Evolutionary conservation across 2,113 vertebrate species (phyloP).

Genomic region (Gobio gobio): DNA sequence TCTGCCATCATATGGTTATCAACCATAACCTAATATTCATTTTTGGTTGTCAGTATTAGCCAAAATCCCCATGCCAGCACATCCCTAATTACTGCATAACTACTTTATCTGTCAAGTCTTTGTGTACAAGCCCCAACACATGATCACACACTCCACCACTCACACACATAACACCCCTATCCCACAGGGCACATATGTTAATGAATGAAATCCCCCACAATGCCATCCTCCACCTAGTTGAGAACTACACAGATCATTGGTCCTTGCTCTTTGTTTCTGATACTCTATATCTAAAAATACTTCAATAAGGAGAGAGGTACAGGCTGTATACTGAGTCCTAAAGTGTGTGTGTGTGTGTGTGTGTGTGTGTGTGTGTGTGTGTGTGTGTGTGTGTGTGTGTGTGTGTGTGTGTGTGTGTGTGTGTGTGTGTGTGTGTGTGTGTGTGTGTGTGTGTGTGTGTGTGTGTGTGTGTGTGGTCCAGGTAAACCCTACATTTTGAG

Average conservation of each 20-base stretch:
- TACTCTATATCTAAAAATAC: not conserved
- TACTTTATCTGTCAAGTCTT: not conserved
- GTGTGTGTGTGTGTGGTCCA: not conserved
- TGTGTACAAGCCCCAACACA: constrained; percentile 23
- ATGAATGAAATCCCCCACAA: constrained; percentile 12
- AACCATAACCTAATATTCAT: not conserved
- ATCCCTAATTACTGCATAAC: not conserved
- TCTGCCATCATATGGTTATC: not conserved
- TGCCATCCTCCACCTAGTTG: not conserved
- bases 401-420: not conserved
- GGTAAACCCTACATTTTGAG: too few species aligned
- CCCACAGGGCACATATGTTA: constrained; percentile 8
- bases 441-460: too few species aligned
- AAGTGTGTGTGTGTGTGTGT: not conserved
- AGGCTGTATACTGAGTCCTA: not conserved
- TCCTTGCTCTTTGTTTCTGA: not conserved
- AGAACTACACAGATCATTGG: not conserved
- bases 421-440: too few species aligned
- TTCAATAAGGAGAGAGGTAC: too few species aligned
- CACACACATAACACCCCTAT: constrained; percentile 32
- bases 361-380: not conserved
- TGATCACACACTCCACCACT: constrained; percentile 15
- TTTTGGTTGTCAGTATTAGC: not conserved
- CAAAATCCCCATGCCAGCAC: not conserved
- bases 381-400: too few species aligned